These are phyloP conservation scores for Lepeophtheirus nordmannii DNA, from an alignment of 2,888 invertebrate genomes.

Conservation along the genomic window DNA sequence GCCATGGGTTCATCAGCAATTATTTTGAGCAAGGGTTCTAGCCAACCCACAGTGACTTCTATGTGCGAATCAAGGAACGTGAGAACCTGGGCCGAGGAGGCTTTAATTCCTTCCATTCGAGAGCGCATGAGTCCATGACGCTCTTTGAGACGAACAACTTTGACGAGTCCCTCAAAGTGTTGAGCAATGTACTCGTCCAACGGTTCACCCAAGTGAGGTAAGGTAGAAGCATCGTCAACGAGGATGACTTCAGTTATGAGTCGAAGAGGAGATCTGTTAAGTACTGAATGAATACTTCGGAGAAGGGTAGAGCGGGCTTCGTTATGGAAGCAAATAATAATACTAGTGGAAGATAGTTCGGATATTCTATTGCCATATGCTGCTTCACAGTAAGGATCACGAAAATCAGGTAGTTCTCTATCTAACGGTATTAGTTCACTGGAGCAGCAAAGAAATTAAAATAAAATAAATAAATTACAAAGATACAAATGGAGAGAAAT, in stretches of 20 bases:
- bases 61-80: constrained; percentile 18
- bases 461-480: neutral
- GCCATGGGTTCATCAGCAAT: neutral
- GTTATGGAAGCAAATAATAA: constrained; percentile 15
- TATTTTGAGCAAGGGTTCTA: neutral
- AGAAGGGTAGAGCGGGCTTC: constrained; percentile 15
- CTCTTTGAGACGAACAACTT: neutral
- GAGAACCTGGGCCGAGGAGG: constrained; percentile 10
- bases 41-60: constrained; percentile 15
- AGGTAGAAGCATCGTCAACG: constrained; percentile 11
- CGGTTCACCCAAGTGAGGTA: constrained; percentile 4
- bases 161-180: constrained; percentile 3
- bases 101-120: constrained; percentile 11
- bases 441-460: neutral
- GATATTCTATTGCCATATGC: neutral
- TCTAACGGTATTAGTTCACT: neutral
- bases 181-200: neutral
- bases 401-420: neutral
- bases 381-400: constrained; percentile 4
- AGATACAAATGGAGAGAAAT: too few relatives aligned
- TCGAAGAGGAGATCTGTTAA: constrained; percentile 10
- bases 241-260: constrained; percentile 8
- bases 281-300: constrained; percentile 7
- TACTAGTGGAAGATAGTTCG: constrained; percentile 1
- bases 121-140: constrained; percentile 15